A percentile compares a stretch with the other conserved stretches of the same genome.
These are phyloP conservation scores for Stigmatopora nigra DNA, from an alignment of 2,113 vertebrate species.

Conservation along the genomic window DNA sequence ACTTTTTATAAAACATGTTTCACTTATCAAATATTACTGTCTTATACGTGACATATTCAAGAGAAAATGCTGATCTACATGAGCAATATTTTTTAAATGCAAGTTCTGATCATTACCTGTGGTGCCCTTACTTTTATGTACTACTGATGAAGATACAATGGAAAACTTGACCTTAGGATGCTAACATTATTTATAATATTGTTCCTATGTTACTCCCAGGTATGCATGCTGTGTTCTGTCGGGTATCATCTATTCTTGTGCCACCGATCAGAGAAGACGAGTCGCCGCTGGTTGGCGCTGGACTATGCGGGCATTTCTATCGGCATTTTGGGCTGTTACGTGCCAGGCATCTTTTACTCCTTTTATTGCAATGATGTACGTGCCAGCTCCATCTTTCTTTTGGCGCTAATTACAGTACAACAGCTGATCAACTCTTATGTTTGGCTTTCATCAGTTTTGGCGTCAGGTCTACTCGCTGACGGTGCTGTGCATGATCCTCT, in stretches of 20 bases:
- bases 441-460: constrained; percentile 77
- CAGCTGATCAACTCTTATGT: background rate
- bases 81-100: too few species aligned
- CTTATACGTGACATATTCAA: too few species aligned
- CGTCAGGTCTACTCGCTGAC: constrained; percentile 89
- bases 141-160: too few species aligned
- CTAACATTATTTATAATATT: background rate
- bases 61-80: too few species aligned
- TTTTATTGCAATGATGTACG: constrained; percentile 94
- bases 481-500: constrained; percentile 85
- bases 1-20: too few species aligned
- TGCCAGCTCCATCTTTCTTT: background rate
- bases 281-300: constrained; percentile 89
- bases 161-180: background rate
- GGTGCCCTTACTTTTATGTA: too few species aligned
- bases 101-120: too few species aligned
- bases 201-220: constrained; percentile 61
- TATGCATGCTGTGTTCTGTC: constrained; percentile 96
- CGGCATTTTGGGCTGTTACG: constrained; percentile 94
- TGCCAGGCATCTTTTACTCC: constrained; percentile 94
- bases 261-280: constrained; percentile 92
- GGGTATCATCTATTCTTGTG: constrained; percentile 96
- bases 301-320: constrained; percentile 95
- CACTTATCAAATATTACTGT: too few species aligned
- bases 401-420: too few species aligned